A percentile compares a stretch with the other conserved stretches of the same genome.
Evolutionary conservation across 2,888 invertebrate species (phyloP).

Genomic region (Sepiola atlantica): DNA sequence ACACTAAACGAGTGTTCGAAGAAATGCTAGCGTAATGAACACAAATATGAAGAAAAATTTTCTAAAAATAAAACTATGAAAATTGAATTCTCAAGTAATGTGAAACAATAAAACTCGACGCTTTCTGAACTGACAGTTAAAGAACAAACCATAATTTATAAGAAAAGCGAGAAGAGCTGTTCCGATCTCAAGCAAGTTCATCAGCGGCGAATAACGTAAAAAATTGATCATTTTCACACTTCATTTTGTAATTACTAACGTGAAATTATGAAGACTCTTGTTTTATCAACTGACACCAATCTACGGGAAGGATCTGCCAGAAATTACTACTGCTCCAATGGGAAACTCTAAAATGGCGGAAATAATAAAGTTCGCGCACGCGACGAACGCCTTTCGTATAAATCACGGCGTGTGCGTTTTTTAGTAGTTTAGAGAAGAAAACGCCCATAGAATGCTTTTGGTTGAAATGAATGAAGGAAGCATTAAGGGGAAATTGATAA

Average conservation of each 20-base stretch:
- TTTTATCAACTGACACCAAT: neutral
- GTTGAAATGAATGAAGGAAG: neutral
- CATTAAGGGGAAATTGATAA: neutral
- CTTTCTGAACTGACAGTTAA: neutral
- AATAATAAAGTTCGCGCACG: neutral
- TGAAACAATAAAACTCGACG: neutral
- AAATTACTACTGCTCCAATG: neutral
- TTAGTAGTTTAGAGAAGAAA: neutral
- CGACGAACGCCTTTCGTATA: neutral
- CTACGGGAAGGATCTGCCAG: neutral
- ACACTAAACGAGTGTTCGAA: too few species aligned
- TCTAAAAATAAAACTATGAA: neutral
- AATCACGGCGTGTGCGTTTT: neutral
- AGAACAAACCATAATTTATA: neutral
- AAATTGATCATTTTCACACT: neutral
- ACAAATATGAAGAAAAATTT: neutral
- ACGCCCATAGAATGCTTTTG: neutral
- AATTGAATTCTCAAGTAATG: neutral
- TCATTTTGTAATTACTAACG: neutral
- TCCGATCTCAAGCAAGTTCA: neutral
- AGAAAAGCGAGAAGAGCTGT: too few species aligned
- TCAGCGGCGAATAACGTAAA: neutral
- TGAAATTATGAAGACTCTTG: neutral
- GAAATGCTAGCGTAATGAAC: neutral
- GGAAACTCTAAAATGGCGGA: neutral